phyloP scores from a whole-genome alignment of 2,113 vertebrate genomes.

The Gymnobelideus leadbeateri region DNA sequence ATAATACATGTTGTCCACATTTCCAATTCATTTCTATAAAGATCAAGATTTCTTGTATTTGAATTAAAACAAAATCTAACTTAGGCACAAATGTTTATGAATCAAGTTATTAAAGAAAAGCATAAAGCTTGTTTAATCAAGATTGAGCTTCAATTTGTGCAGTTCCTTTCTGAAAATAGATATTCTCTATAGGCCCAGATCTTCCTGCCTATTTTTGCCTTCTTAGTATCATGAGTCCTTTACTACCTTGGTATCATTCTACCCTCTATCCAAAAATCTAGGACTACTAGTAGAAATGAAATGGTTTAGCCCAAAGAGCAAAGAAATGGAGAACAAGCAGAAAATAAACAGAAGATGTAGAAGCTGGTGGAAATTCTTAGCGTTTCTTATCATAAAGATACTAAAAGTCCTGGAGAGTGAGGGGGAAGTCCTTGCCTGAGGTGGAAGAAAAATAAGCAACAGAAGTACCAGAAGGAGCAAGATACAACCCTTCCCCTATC shows the following conservation, averaged over 20 bases:
- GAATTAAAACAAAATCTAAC: constrained; percentile 47
- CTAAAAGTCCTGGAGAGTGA: neutral
- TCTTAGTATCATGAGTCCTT: neutral
- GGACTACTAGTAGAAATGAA: constrained; percentile 15
- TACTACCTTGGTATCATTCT: neutral
- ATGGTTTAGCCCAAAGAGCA: constrained; percentile 3
- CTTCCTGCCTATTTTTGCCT: constrained; percentile 27
- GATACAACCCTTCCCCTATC: neutral
- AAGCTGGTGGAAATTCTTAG: neutral
- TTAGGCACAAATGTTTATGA: constrained; percentile 18
- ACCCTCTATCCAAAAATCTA: neutral
- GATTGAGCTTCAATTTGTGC: constrained; percentile 18
- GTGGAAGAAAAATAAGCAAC: neutral
- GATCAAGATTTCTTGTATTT: constrained; percentile 23
- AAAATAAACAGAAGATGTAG: neutral
- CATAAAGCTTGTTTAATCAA: constrained; percentile 38
- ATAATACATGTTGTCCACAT: neutral
- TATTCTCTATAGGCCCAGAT: constrained; percentile 16
- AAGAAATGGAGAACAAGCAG: constrained; percentile 34
- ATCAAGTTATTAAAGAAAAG: constrained; percentile 11
- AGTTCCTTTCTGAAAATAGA: constrained; percentile 41
- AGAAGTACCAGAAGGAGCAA: neutral
- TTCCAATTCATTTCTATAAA: constrained; percentile 41
- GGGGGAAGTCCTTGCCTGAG: neutral
- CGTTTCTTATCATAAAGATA: neutral